Base-by-base conservation (phyloP, 1,140 invertebrate species). In the Myzus persicae region DNA sequence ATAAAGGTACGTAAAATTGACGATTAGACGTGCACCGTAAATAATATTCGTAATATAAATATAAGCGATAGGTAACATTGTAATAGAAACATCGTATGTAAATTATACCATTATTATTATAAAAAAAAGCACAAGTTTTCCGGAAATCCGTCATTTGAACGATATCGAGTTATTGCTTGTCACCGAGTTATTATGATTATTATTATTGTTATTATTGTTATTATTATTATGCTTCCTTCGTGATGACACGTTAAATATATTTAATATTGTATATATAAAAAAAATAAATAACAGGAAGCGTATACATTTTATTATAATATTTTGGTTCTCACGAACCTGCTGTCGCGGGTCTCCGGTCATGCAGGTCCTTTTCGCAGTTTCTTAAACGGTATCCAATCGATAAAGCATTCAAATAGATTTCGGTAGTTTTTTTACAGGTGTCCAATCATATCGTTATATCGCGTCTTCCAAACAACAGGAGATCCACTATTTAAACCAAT, bases 81-180 rank as follows among this genome's bases (percentile, higher is more conserved):
- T 46, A 87, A 46, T 87, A 22, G 36, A 44, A 40, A 90, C 31
- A 18, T 90, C 51, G 38, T 59, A 59, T 38, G n/a, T 38, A 36
- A 40, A 90, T 54, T 40, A 59, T 90, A 48, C 46, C 5, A 22
- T 51, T 51, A 51, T 51, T 22, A 24, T 51, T 51, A 22, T 51
- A 51, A 59, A 89, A 31, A 31, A 42, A 59, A 7, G 36, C 22
- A 31, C 18, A 89, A 11, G 36, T 42, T 59, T 90, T 90, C 89
- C 89, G 89, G 89, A 90, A 90, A 90, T 90, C 89, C 89, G 54
- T 90, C 89, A 38, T 90, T 90, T 54, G 46, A 40, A 89, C 22
- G 46, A 54, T 54, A 40, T 89, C 88, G 46, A 8, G 88, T 89
- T 89, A 89, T 89, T 38, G 46, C n/a, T 51, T 89, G 87, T 51